These are phyloP conservation scores for Saccostrea cuccullata DNA, from an alignment of 1,140 invertebrate species.

Conservation along the genomic window DNA sequence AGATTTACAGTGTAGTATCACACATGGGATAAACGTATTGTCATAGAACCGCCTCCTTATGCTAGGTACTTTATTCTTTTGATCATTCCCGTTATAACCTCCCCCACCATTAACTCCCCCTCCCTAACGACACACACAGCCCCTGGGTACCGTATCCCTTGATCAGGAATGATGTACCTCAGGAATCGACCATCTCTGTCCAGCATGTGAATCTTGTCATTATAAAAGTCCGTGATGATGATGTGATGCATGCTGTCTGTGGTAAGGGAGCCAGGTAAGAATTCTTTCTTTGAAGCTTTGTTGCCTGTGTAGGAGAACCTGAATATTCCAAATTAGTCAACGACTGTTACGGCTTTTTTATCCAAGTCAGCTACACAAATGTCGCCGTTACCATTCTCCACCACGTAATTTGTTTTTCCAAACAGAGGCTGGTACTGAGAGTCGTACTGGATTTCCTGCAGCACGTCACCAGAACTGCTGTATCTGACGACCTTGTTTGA, in stretches of 20 bases:
- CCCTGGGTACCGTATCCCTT: neutral
- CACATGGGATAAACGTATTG: too few species aligned
- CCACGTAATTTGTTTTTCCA: neutral
- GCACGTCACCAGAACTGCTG: neutral
- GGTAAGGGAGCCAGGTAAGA: neutral
- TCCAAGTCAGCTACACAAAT: neutral
- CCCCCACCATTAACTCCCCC: neutral
- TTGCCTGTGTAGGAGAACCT: neutral
- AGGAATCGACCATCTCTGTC: neutral
- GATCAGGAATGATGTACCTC: neutral
- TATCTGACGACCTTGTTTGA: neutral
- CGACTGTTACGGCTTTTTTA: neutral
- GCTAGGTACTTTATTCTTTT: neutral
- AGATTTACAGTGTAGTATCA: too few species aligned
- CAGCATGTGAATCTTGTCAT: neutral
- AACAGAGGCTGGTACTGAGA: neutral
- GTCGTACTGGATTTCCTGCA: neutral
- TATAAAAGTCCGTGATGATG: neutral
- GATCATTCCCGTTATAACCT: neutral
- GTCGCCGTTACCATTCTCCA: neutral
- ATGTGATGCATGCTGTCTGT: neutral
- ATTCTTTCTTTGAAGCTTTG: neutral
- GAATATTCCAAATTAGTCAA: neutral
- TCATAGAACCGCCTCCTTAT: neutral
- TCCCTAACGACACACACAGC: neutral